phyloP scores from a whole-genome alignment of 2,113 vertebrate genomes.

The Hiodon alosoides region DNA sequence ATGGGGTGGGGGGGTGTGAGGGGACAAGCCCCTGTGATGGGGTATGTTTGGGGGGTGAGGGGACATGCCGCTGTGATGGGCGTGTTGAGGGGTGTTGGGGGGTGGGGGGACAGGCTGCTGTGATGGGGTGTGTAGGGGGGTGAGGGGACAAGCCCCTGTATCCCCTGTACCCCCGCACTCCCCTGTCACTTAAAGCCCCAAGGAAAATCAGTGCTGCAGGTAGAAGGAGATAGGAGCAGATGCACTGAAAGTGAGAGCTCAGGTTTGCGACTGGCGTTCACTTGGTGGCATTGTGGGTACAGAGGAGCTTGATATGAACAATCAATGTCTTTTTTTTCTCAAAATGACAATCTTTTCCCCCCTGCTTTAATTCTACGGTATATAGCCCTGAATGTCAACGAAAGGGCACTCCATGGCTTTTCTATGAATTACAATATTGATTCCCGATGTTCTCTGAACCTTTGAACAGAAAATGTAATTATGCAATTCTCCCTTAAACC shows the following conservation, averaged over 20 bases:
- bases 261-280: not conserved
- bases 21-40: no score
- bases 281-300: conserved; percentile 29
- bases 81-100: no score
- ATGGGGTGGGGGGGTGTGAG: no score
- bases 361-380: conserved; percentile 52
- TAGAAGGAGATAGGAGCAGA: not conserved
- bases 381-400: conserved; percentile 55
- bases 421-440: conserved; percentile 82
- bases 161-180: no score
- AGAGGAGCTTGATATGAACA: conserved; percentile 46
- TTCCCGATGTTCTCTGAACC: conserved; percentile 75
- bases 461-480: conserved; percentile 84
- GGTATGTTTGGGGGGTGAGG: no score
- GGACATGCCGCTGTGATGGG: no score
- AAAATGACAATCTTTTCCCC: conserved; percentile 46
- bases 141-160: no score
- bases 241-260: not conserved
- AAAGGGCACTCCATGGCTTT: conserved; percentile 53
- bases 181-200: no score
- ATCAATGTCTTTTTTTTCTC: conserved; percentile 43
- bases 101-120: not conserved
- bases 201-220: no score
- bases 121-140: no score
- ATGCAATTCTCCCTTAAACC: conserved; percentile 59